Base-by-base conservation (phyloP, 2,113 vertebrate species). In the Scomber japonicus region DNA sequence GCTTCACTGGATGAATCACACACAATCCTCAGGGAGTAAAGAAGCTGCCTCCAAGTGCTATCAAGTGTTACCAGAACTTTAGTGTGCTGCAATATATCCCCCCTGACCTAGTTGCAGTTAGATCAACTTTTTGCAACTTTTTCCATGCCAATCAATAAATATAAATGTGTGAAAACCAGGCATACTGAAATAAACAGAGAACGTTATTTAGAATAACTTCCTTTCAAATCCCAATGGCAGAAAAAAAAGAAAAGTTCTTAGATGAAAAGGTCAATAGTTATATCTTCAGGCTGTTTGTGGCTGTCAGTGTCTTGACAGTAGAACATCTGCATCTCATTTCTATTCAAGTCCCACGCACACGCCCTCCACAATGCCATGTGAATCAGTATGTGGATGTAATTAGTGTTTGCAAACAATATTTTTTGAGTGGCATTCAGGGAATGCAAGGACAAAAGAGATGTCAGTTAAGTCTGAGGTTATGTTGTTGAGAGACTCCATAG, bases 381-480 rank as follows among this genome's bases (percentile, higher is more conserved):
- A 74, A 35, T 69, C 9, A 0, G 11, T 15, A 19, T 45, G 53
- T 27, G 13, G 30, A 55, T 53, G 59, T 53, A 27, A 53, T 69
- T 63, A 81, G 53, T 71, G 66, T 83, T 83, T 73, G 74, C 63
- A 73, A 66, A 75, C 30, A 51, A 3, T 46, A 44, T 75, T 78
- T 51, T 64, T 70, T 24, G 48, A 64, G 45, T 70, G 79, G 46
- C 78, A 71, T 12, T 35, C 12, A 45, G 7, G 17, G 27, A 75
- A 49, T 30, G 31, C 5, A 17, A 8, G 13, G 35, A 69, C 19
- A 73, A 64, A 44, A 11, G 50, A 56, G 55, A 75, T 63, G 51
- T 68, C 78, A 57, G 57, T 15, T 51, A 54, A 63, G 15, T 62
- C 15, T 35, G 15, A 57, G 53, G 49, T 64, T 56, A 19, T 24